phyloP scores from a whole-genome alignment of 2,888 invertebrate genomes.

The Nomada ferruginata region DNA sequence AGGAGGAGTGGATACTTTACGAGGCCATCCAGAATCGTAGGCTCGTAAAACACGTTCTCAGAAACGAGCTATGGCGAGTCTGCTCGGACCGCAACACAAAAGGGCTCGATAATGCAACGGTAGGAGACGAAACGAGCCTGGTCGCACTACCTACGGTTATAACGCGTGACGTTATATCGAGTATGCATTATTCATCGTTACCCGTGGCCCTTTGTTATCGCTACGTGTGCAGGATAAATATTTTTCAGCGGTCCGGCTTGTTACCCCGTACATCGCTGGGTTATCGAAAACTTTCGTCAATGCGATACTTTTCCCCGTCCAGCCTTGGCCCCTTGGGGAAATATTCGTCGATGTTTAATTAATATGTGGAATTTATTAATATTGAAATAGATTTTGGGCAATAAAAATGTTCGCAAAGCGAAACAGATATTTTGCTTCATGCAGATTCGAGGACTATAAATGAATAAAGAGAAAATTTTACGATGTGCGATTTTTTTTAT shows the following conservation, averaged over 20 bases:
- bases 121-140: conserved; percentile 23
- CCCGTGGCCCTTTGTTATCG: conserved; percentile 32
- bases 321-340: neutral
- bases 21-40: conserved; percentile 36
- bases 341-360: neutral
- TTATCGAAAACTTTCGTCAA: neutral
- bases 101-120: conserved; percentile 36
- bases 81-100: conserved; percentile 29
- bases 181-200: conserved; percentile 59
- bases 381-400: too few relatives aligned
- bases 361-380: too few relatives aligned
- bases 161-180: conserved; percentile 50
- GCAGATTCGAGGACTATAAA: too few relatives aligned
- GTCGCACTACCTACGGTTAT: conserved; percentile 47
- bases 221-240: conserved; percentile 39
- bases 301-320: neutral
- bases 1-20: conserved; percentile 61
- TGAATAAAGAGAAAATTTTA: too few relatives aligned
- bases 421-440: too few relatives aligned
- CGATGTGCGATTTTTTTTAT: too few relatives aligned
- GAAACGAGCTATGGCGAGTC: neutral
- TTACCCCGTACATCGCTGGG: neutral
- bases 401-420: too few relatives aligned
- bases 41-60: conserved; percentile 49
- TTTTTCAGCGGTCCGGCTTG: conserved; percentile 24